Conservation (phyloP, 2,888 invertebrate genomes). For the Xestoiulus laeticollis region DNA sequence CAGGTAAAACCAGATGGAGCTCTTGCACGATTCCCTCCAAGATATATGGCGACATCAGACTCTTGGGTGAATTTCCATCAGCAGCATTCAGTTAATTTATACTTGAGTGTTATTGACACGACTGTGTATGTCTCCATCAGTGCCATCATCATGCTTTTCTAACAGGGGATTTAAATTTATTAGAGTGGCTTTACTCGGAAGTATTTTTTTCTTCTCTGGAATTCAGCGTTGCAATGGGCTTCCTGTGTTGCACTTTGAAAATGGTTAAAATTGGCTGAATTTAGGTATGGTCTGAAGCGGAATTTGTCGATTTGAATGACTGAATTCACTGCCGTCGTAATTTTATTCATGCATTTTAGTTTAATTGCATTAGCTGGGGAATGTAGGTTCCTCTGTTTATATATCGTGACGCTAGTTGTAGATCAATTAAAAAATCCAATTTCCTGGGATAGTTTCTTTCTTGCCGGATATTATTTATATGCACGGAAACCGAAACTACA, state of each 20-base stretch:
- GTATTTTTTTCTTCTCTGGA: neutral
- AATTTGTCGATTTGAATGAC: neutral
- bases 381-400: too few species aligned
- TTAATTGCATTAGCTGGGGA: too few species aligned
- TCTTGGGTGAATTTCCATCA: conserved; percentile 23
- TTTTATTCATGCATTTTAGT: too few species aligned
- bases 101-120: neutral
- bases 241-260: too few species aligned
- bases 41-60: neutral
- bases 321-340: neutral
- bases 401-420: too few species aligned
- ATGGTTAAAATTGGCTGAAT: too few species aligned
- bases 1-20: neutral
- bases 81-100: neutral
- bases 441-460: too few species aligned
- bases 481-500: too few species aligned
- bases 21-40: neutral
- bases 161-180: neutral
- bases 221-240: too few species aligned
- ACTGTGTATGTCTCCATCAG: neutral
- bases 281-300: neutral
- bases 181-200: neutral
- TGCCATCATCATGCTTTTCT: neutral
- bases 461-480: too few species aligned
- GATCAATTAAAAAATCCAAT: too few species aligned